A percentile compares a stretch with the other conserved stretches of the same genome.
Conservation (phyloP, 2,888 invertebrate species). For the Phortica magna region DNA sequence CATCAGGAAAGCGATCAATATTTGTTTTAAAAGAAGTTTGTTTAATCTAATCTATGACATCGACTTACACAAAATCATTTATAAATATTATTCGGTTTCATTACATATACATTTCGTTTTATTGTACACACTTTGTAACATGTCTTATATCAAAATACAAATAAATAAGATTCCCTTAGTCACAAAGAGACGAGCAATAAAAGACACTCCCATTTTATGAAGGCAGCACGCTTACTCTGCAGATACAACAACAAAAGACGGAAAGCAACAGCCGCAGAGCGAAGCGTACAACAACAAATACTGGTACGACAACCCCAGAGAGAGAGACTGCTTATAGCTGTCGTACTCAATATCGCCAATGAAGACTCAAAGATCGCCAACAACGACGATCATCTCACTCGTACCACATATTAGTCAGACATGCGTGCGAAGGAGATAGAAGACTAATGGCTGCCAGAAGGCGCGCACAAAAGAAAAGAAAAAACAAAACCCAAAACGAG, state of each 20-base stretch:
- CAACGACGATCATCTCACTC: slow-evolving; percentile 47
- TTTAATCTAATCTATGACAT: no score
- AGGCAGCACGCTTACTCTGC: slow-evolving; percentile 10
- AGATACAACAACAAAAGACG: not conserved
- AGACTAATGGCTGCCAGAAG: slow-evolving; percentile 68
- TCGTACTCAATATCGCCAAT: slow-evolving; percentile 3
- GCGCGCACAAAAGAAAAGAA: slow-evolving; percentile 51
- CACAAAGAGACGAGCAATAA: not conserved
- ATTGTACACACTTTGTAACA: not conserved
- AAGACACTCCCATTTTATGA: slow-evolving; percentile 37
- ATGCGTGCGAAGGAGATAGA: slow-evolving; percentile 61
- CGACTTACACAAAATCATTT: no score
- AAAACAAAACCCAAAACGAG: slow-evolving; percentile 54
- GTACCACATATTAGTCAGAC: slow-evolving; percentile 6
- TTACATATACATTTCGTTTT: no score
- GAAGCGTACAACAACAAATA: not conserved
- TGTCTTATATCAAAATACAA: not conserved
- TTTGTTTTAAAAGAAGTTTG: no score
- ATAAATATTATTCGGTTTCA: no score
- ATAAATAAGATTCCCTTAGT: not conserved
- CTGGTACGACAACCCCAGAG: not conserved
- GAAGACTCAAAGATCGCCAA: slow-evolving; percentile 26
- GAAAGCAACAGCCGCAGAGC: no score
- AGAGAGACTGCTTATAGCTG: slow-evolving; percentile 1
- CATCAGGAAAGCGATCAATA: no score